These are phyloP conservation scores for Theocolax elegans DNA, from an alignment of 1,140 invertebrate species.

Conservation along the genomic window DNA sequence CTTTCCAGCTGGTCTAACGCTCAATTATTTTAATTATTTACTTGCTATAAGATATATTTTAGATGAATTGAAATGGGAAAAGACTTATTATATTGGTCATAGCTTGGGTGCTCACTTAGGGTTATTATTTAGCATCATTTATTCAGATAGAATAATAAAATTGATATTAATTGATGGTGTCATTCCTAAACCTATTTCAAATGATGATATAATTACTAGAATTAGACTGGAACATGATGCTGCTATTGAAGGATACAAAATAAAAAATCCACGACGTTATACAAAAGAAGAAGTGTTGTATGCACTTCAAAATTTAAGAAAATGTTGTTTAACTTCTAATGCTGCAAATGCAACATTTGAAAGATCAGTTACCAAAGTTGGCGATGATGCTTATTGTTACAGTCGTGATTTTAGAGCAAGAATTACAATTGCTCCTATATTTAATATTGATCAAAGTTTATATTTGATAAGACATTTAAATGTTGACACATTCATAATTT, in stretches of 20 bases:
- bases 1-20: conserved; percentile 67
- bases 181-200: conserved; percentile 50
- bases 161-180: conserved; percentile 69
- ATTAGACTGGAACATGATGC: conserved; percentile 52
- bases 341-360: conserved; percentile 68
- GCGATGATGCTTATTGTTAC: conserved; percentile 54
- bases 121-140: conserved; percentile 62
- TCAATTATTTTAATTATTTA: conserved; percentile 66
- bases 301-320: conserved; percentile 57
- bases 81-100: conserved; percentile 70
- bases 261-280: conserved; percentile 57
- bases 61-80: conserved; percentile 70
- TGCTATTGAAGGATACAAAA: conserved; percentile 46
- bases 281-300: conserved; percentile 68
- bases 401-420: conserved; percentile 59
- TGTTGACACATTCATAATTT: conserved; percentile 54
- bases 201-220: conserved; percentile 50
- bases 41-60: conserved; percentile 68
- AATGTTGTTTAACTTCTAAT: conserved; percentile 55
- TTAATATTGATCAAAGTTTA: conserved; percentile 41
- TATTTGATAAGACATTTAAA: conserved; percentile 42
- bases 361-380: conserved; percentile 59
- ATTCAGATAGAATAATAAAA: conserved; percentile 67
- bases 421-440: conserved; percentile 18
- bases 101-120: conserved; percentile 71